Conservation (phyloP, 2,888 invertebrate genomes). For the Cecidostiba fungosa region DNA sequence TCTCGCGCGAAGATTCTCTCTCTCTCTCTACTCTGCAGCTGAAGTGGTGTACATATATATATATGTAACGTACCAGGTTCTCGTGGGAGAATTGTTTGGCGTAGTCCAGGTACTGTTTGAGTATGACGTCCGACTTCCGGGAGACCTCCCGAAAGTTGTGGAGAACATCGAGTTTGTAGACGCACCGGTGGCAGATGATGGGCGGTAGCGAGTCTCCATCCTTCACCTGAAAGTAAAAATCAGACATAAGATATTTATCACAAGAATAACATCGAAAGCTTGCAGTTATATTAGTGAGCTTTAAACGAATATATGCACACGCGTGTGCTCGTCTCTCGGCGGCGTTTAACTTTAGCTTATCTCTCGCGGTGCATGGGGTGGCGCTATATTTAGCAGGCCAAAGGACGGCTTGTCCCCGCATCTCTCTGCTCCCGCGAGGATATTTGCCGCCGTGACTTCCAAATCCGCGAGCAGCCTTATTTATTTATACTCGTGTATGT, state of each 20-base stretch:
- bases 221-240: constrained; percentile 82
- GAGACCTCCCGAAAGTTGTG: constrained; percentile 89
- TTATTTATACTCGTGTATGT: neutral
- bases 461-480: neutral
- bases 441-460: neutral
- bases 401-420: constrained; percentile 32
- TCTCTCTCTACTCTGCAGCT: too few relatives aligned
- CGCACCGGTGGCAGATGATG: constrained; percentile 89
- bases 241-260: too few relatives aligned
- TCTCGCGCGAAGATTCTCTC: too few relatives aligned
- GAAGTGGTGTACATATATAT: too few relatives aligned
- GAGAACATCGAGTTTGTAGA: constrained; percentile 88
- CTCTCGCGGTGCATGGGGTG: constrained; percentile 62
- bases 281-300: neutral
- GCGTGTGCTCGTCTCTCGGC: constrained; percentile 25
- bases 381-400: constrained; percentile 61
- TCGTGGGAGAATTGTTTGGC: constrained; percentile 84
- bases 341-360: constrained; percentile 67
- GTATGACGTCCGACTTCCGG: constrained; percentile 87
- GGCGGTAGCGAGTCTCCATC: constrained; percentile 89
- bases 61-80: constrained; percentile 86
- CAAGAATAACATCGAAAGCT: too few relatives aligned
- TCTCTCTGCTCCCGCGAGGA: constrained; percentile 34
- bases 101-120: constrained; percentile 89
- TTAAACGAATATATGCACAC: too few relatives aligned